These are phyloP conservation scores for Sarcophaga bullata DNA, from an alignment of 1,140 invertebrate species.

Conservation along the genomic window DNA sequence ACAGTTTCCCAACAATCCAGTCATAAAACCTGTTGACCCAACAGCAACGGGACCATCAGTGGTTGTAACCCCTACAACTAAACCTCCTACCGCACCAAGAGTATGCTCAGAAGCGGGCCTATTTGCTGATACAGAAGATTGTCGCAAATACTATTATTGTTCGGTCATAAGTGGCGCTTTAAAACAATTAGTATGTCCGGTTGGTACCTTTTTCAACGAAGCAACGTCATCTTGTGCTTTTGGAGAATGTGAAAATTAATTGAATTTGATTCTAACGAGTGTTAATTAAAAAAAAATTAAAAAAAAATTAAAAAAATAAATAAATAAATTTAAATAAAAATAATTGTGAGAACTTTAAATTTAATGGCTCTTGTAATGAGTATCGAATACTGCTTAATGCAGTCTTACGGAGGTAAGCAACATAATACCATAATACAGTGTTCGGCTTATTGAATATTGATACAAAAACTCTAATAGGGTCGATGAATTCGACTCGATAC, in stretches of 20 bases:
- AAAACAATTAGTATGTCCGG: conserved; percentile 55
- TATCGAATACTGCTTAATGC: too few relatives aligned
- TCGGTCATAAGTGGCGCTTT: conserved; percentile 51
- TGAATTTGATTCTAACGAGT: too few relatives aligned
- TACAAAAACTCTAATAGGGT: too few relatives aligned
- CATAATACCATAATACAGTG: too few relatives aligned
- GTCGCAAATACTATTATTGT: conserved; percentile 61
- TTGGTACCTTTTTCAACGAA: conserved; percentile 52
- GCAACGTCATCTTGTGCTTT: conserved; percentile 51
- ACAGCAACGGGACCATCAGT: background rate
- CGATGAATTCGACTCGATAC: too few relatives aligned
- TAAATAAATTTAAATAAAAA: too few relatives aligned
- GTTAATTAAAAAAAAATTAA: too few relatives aligned
- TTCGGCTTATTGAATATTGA: too few relatives aligned
- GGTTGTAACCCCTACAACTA: background rate
- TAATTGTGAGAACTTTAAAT: too few relatives aligned
- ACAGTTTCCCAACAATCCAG: background rate
- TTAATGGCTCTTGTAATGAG: too few relatives aligned
- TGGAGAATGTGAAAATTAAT: conserved; percentile 48
- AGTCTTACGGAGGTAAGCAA: too few relatives aligned
- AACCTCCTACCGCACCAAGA: background rate
- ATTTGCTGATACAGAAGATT: conserved; percentile 51
- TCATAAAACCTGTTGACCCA: background rate
- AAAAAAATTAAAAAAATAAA: too few relatives aligned
- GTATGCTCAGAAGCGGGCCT: conserved; percentile 55